These are phyloP conservation scores for Oreocharis arfaki DNA, from an alignment of 2,113 vertebrate genomes.

Conservation along the genomic window DNA sequence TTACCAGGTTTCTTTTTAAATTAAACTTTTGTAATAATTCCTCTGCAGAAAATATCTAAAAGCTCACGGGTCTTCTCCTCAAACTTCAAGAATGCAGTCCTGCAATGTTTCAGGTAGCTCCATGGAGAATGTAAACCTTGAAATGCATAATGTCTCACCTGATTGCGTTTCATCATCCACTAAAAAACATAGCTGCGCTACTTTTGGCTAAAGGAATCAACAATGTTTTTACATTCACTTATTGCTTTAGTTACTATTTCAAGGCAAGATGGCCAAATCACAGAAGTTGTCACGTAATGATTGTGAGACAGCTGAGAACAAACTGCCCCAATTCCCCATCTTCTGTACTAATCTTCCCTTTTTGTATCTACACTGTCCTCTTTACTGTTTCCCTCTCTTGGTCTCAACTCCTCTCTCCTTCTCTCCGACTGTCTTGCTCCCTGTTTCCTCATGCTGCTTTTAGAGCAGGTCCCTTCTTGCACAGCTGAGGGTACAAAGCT, in stretches of 20 bases:
- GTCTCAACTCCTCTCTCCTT: fast-evolving
- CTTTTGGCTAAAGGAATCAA: not conserved
- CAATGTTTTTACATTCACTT: not conserved
- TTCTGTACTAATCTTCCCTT: not conserved
- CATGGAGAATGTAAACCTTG: not conserved
- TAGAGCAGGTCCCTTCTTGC: not conserved
- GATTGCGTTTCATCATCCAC: not conserved
- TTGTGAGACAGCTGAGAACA: not conserved
- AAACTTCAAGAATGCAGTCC: not conserved
- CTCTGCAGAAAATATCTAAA: not conserved
- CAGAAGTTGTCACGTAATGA: not conserved
- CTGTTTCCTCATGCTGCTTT: not conserved
- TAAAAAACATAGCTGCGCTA: not conserved
- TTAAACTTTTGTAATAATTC: not conserved
- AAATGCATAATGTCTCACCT: not conserved
- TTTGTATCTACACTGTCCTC: not conserved
- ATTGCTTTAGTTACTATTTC: slow-evolving; percentile 17
- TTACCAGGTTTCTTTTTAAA: not conserved
- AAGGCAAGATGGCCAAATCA: slow-evolving; percentile 1
- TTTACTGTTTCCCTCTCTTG: not conserved
- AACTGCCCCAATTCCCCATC: not conserved
- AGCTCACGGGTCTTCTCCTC: not conserved
- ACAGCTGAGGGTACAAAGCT: not conserved
- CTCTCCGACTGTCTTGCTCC: not conserved
- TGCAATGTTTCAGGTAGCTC: not conserved